Conservation (phyloP, 1,140 invertebrate genomes). For the Vollenhovia emeryi region DNA sequence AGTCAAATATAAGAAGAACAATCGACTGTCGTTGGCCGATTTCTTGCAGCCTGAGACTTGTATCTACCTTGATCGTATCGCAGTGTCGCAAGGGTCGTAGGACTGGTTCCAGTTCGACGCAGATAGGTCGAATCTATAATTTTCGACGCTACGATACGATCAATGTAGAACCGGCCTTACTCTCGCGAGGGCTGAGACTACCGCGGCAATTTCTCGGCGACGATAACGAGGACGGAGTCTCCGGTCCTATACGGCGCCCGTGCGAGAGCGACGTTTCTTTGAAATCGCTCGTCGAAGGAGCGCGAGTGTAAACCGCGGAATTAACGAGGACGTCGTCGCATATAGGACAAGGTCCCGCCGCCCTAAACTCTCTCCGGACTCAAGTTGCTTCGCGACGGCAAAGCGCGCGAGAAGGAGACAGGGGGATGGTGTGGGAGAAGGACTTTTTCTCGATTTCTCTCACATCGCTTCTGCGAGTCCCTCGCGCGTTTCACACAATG, state of each 20-base stretch:
- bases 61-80: too few species aligned
- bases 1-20: too few species aligned
- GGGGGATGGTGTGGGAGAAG: neutral
- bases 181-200: neutral
- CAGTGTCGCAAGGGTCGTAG: too few species aligned
- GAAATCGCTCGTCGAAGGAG: neutral
- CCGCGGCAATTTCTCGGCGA: neutral
- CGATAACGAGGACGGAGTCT: neutral
- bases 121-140: too few species aligned
- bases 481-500: constrained; percentile 21
- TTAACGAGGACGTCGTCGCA: constrained; percentile 36
- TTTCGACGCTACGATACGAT: too few species aligned
- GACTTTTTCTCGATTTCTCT: constrained; percentile 30
- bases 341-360: constrained; percentile 31
- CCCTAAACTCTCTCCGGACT: constrained; percentile 27
- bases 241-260: neutral
- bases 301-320: constrained; percentile 9
- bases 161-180: too few species aligned
- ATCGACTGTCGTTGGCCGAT: too few species aligned
- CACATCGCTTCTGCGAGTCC: constrained; percentile 21
- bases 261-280: constrained; percentile 21
- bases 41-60: too few species aligned
- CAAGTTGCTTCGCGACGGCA: neutral
- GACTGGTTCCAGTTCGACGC: too few species aligned
- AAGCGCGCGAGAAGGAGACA: neutral